These are phyloP conservation scores for Alligator mississippiensis DNA, from an alignment of 2,113 vertebrate genomes.

Conservation along the genomic window DNA sequence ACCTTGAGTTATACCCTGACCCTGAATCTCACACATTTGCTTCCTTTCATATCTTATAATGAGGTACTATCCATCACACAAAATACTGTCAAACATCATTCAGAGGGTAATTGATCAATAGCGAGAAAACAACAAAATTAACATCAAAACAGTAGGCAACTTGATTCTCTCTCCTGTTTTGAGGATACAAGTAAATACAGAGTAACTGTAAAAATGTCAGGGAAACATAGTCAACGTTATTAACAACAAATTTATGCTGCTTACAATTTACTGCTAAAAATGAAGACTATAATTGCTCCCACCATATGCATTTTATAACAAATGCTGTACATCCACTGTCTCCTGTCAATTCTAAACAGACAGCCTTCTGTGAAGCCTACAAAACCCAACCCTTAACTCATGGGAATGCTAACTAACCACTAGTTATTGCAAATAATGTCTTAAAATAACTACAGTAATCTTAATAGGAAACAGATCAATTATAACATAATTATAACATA, in stretches of 20 bases:
- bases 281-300: neutral
- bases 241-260: neutral
- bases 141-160: neutral
- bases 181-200: neutral
- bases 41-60: constrained; percentile 20
- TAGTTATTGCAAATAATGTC: neutral
- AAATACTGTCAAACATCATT: neutral
- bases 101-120: constrained; percentile 24
- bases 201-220: neutral
- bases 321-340: neutral
- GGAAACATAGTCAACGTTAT: neutral
- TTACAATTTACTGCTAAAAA: neutral
- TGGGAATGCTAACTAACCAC: neutral
- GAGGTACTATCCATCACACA: neutral
- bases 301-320: neutral
- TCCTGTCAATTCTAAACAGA: neutral
- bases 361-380: neutral
- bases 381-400: neutral
- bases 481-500: neutral
- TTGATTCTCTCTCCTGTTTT: neutral
- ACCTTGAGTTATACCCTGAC: constrained; percentile 13
- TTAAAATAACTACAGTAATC: neutral
- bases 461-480: neutral
- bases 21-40: neutral
- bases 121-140: neutral